Base-by-base conservation (phyloP, 2,888 invertebrate species). In the Escarpia spicata region DNA sequence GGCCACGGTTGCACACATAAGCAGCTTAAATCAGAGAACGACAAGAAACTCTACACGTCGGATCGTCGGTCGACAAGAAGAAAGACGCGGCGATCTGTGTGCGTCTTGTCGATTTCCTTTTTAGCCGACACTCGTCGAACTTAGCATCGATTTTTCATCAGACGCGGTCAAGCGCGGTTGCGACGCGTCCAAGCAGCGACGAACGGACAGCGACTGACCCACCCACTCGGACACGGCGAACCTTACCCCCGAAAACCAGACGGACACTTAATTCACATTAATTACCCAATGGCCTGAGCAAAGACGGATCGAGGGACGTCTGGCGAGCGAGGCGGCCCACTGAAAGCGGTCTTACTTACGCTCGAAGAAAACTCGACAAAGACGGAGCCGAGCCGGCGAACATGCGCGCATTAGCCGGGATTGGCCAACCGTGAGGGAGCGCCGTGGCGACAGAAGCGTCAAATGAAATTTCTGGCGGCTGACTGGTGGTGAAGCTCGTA, bases 121-220 rank as follows among this genome's bases (percentile, higher is more conserved):
- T 75, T 75, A 75, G 75, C 75, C 75, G 75, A 75, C 75, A 75
- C 75, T 75, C 75, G 75, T 75, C 75, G 75, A 75, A 75, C 75
- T n/a, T 75, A n/a, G 75, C 75, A 75, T 75, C 75, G 75, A 75
- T 75, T 75, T 75, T 75, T 75, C 75, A n/a, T 75, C 75, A 75
- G 75, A 75, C 3, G 26, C n/a, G 75, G 75, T 75, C 75, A 75
- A 75, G 26, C 75, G 75, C 75, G 75, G 75, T 75, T 15, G 75
- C 75, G 6, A 75, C 75, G 19, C 75, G 75, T 26, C 26, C 19
- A 75, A 75, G 52, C 75, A 75, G n/a, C 75, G 75, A 26, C 75
- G 75, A n/a, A 26, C 75, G n/a, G 52, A 52, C 52, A 75, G 75
- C 75, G 75, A 75, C 19, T 75, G 75, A 75, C 75, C 75, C 75